Evolutionary conservation across 1,140 invertebrate genomes (phyloP), one percentile per base, ranked within the genome.

Genomic region (Lepidurus packardi): DNA sequence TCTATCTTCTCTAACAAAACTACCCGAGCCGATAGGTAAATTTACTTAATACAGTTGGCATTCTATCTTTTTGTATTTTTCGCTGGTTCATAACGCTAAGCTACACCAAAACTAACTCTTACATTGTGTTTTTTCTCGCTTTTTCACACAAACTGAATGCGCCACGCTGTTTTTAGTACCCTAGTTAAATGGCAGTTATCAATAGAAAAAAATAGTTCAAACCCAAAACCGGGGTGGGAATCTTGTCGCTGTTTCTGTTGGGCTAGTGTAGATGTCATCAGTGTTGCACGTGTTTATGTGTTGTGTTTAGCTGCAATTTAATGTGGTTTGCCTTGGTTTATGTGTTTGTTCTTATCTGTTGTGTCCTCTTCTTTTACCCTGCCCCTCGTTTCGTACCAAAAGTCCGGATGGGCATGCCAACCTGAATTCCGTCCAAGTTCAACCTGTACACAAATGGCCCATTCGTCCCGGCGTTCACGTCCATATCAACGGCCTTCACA

Each of bases 381-480:
- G 53, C 53, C 21, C 16, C n/a, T 21, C 21, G 21, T 65, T 65
- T 65, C 21, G 53, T 65, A 65, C 21, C 16, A 21, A 65, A 65
- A 79, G 79, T 80, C 79, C 79, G 75, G 79, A 80, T 13, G 79
- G 79, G 10, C 43, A 73, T 73, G 77, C 79, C 13, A 73, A 41
- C 47, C 44, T 77, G 76, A 45, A 43, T 13, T 73, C 76, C 5
- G 65, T 73, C n/a, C 43, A 24, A 11, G 74, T 74, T 11, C 82
- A 82, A 81, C 83, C 80, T 79, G 84, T 85, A 81, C 85, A 84
- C 80, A 93, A 93, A 82, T 96, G 93, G 93, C 94, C 94, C 42
- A 86, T 95, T 78, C 92, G 93, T 82, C 93, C 94, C 1, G 94
- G 93, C 43, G 93, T 95, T 73, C 87, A 95, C 78, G 91, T 94